Base-by-base conservation (phyloP, 2,797 vertebrate genomes). In the Chaunax sp. region DNA sequence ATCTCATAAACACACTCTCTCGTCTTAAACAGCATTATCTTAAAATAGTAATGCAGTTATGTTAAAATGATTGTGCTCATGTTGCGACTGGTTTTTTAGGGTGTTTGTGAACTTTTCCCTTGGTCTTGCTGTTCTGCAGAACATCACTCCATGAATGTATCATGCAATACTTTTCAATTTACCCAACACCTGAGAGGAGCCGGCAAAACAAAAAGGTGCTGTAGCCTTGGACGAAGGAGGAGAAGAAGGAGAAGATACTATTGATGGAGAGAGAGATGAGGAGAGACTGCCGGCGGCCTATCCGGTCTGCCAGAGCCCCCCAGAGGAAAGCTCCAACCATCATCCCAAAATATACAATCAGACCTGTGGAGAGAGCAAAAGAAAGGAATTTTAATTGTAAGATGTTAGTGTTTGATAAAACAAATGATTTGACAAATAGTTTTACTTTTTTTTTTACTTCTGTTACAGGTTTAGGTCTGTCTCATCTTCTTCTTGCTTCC, bases 231-330 rank as follows among this genome's bases (percentile, higher is more conserved):
- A 98, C 97, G 43, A 99, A 99, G 75, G 97, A 99, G 40, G 98
- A 99, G 95, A 99, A 98, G 94, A 98, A 98, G 89, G 97, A 97
- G 72, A 98, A 99, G 84, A 99, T 86, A 13, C 97, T 97, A 92
- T 99, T 99, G 94, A 99, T 97, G 20, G 98, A 98, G 73, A 99
- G 97, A 2, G 95, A 97, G 92, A 99, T 98, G 90, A 99, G 95
- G 28, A 99, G 96, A 76, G 97, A 98, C 90, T 99, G 98, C 12
- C 94, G 90, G 50, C 98, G 95, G 20, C 98, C 98, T 66, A 99
- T 96, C 52, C 96, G 94, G 78, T 99, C 97, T 1, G 97, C 96
- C 84, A 99, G 84, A 51, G 96, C 96, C 0, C 98, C 97, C 98
- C 98, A 99, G 72, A 99, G 88, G 88, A 99, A 98, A 3, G 98